These are phyloP conservation scores for Caenorhabditis latens DNA, from an alignment of 1,140 invertebrate species.

Conservation along the genomic window DNA sequence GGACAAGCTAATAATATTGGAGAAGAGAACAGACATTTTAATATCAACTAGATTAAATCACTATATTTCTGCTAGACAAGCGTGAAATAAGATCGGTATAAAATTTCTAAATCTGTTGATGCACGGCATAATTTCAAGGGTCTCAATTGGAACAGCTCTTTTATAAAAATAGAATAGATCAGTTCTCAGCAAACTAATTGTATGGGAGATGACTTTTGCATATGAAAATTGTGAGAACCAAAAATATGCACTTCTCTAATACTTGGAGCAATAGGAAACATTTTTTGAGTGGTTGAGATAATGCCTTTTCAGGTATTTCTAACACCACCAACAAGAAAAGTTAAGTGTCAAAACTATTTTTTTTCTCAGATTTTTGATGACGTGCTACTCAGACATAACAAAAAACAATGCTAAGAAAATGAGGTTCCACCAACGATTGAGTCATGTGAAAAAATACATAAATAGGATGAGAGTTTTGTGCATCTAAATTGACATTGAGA, in stretches of 20 bases:
- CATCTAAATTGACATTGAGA: slow-evolving; percentile 50
- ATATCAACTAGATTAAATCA: not conserved
- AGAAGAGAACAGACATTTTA: not conserved
- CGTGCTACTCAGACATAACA: not conserved
- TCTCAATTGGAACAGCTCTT: too few relatives aligned
- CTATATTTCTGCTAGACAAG: not conserved
- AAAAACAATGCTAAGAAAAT: slow-evolving; percentile 22
- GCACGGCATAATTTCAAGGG: not conserved
- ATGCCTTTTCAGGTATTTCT: too few relatives aligned
- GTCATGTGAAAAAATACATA: slow-evolving; percentile 43
- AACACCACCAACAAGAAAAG: not conserved
- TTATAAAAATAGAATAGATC: too few relatives aligned
- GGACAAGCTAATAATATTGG: not conserved
- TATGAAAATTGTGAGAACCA: too few relatives aligned
- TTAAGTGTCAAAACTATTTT: not conserved
- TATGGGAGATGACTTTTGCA: too few relatives aligned
- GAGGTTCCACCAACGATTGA: not conserved
- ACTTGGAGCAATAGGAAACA: too few relatives aligned
- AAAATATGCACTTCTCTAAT: too few relatives aligned
- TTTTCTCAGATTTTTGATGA: not conserved
- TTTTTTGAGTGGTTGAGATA: too few relatives aligned
- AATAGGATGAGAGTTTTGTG: slow-evolving; percentile 10
- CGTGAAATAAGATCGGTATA: not conserved
- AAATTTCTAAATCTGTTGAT: not conserved
- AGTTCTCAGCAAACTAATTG: too few relatives aligned